Percentiles rank a stretch among this genome's conserved stretches.
These are phyloP conservation scores for Melanostigma gelatinosum DNA, from an alignment of 2,113 vertebrate genomes.

Conservation along the genomic window DNA sequence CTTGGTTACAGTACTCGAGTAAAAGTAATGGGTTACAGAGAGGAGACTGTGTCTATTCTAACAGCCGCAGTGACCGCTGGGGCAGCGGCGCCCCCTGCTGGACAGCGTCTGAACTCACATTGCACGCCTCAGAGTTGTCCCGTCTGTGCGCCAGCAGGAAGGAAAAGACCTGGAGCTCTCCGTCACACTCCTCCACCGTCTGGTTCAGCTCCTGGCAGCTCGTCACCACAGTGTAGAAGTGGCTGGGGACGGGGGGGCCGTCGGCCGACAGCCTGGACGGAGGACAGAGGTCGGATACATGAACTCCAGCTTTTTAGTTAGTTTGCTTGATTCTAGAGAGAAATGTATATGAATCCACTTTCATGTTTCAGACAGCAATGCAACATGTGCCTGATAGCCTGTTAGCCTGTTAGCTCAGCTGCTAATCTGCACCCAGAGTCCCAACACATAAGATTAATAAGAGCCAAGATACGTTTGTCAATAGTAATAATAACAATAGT, in stretches of 20 bases:
- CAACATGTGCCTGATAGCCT: not conserved
- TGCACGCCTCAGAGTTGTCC: slow-evolving; percentile 92
- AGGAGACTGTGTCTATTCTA: too few relatives aligned
- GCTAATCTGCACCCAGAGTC: not conserved
- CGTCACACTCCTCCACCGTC: slow-evolving; percentile 90
- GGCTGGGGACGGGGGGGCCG: slow-evolving; percentile 87
- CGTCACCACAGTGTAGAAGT: slow-evolving; percentile 92
- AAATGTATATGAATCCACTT: not conserved
- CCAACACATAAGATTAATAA: too few relatives aligned
- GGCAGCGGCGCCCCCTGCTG: slow-evolving; percentile 22
- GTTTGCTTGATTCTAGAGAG: not conserved
- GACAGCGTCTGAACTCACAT: slow-evolving; percentile 82
- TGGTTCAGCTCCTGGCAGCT: slow-evolving; percentile 90
- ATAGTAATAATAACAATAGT: not conserved
- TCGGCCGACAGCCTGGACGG: slow-evolving; percentile 84
- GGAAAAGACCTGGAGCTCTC: slow-evolving; percentile 83
- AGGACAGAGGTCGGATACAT: not conserved
- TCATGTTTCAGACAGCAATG: too few relatives aligned
- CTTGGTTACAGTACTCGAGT: not conserved
- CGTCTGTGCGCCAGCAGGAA: slow-evolving; percentile 90
- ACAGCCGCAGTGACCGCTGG: not conserved
- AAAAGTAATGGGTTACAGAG: not conserved
- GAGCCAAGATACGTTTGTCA: not conserved
- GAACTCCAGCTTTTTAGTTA: too few relatives aligned
- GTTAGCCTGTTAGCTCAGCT: not conserved